Evolutionary conservation across 2,113 vertebrate species (phyloP), one percentile per base, ranked within the genome.

Genomic region (Strigops habroptila): DNA sequence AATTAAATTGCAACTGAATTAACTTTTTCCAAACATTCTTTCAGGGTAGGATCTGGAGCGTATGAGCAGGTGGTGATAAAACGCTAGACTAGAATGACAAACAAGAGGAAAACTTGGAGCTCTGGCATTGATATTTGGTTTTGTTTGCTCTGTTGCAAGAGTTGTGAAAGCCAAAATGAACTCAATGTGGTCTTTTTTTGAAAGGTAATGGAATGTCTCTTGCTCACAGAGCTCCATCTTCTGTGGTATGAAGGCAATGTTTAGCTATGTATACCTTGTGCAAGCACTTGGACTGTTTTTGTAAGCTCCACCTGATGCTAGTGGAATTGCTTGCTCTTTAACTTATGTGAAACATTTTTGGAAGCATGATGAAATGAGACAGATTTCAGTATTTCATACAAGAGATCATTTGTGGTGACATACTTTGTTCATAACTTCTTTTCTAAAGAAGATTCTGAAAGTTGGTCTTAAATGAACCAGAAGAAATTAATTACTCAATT

Each of bases 31-130:
- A 33, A 30, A 48, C 46, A 7, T 92, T 84, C 4, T 97, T 98
- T 96, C 96, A 99, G 99, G 97, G 98, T 90, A 19, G 98, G 98
- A 75, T 98, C 98, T 86, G 99, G 99, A 96, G 98, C 98, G 35
- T 99, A 98, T 75, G 99, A 99, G 95, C 99, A 99, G 98, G 99
- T 99, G 82, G 99, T 99, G 97, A 99, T 99, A 94, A 99, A 99
- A 97, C 98, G 97, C 88, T 99, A 98, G 97, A 95, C 91, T 73
- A 79, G 68, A 85, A 88, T 23, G 21, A 57, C 73, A 35, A 6
- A 19, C 5, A 75, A 43, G 10, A 82, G 14, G 94, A 92, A 64
- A 88, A 69, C 55, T 5, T 48, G 69, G 41, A 90, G 30, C 33
- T 63, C 44, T 79, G 59, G 18, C 7, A 1, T 22, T 81, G 69